Evolutionary conservation across 1,140 invertebrate genomes (phyloP).

Genomic region (Parapsyche elsis): DNA sequence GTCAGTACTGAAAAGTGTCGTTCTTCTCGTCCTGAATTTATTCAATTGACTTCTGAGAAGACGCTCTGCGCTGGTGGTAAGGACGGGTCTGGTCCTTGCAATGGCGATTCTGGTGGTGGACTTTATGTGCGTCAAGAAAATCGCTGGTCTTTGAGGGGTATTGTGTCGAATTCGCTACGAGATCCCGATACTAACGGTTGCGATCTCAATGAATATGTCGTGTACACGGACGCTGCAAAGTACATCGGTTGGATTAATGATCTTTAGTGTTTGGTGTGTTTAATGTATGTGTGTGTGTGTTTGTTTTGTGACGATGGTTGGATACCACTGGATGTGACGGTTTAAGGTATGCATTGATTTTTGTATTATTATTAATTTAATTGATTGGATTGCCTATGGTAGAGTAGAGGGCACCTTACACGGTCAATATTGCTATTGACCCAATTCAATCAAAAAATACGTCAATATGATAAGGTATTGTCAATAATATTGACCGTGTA

Average conservation of each 20-base stretch:
- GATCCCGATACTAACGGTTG: conserved; percentile 61
- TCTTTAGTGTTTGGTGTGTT: too few relatives aligned
- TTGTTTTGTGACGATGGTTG: too few relatives aligned
- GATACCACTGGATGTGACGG: too few relatives aligned
- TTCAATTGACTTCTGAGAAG: conserved; percentile 56
- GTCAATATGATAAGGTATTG: too few relatives aligned
- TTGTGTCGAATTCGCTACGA: conserved; percentile 65
- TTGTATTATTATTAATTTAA: too few relatives aligned
- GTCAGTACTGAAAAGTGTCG: conserved; percentile 60
- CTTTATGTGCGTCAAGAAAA: conserved; percentile 57
- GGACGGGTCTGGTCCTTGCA: conserved; percentile 63
- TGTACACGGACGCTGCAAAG: conserved; percentile 68
- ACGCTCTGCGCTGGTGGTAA: conserved; percentile 64
- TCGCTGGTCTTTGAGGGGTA: conserved; percentile 65
- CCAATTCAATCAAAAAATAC: too few relatives aligned
- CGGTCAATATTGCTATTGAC: too few relatives aligned
- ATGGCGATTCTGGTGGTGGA: conserved; percentile 65
- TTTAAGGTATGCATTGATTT: background rate
- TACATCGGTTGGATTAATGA: conserved; percentile 63
- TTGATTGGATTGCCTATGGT: too few relatives aligned
- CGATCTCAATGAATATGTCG: conserved; percentile 65
- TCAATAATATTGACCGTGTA: too few relatives aligned
- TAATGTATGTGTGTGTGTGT: too few relatives aligned
- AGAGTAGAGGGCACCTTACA: too few relatives aligned
- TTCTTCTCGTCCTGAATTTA: conserved; percentile 54